Conservation (phyloP, 2,113 vertebrate species). For the Macrotus californicus region DNA sequence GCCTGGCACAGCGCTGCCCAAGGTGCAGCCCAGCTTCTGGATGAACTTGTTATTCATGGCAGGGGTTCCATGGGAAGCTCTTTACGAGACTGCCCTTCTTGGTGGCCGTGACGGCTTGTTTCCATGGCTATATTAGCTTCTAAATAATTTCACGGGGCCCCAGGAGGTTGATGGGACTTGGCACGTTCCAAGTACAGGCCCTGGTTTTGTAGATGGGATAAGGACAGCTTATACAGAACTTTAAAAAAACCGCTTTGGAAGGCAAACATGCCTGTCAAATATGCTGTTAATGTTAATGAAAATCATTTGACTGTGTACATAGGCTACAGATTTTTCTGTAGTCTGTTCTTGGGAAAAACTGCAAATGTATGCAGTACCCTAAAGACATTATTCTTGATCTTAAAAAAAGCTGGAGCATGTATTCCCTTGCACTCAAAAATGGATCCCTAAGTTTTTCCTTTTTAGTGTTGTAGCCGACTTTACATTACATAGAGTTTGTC, state of each 20-base stretch:
- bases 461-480: background rate
- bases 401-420: background rate
- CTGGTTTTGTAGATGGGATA: background rate
- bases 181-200: background rate
- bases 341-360: background rate
- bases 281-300: background rate
- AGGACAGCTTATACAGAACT: background rate
- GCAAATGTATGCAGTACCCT: background rate
- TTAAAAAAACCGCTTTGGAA: conserved; percentile 16
- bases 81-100: conserved; percentile 9
- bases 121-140: conserved; percentile 5
- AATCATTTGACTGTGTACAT: background rate
- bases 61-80: background rate
- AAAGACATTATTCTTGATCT: background rate
- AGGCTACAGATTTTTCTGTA: background rate
- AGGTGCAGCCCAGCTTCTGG: background rate
- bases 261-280: background rate
- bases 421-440: too few species aligned
- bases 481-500: background rate
- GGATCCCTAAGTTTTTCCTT: background rate
- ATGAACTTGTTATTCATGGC: background rate
- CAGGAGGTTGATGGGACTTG: background rate
- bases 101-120: conserved; percentile 3
- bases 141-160: background rate
- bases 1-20: background rate